Percentiles rank a stretch among this genome's conserved stretches.
phyloP scores from a whole-genome alignment of 2,113 vertebrate species.

The Sylvia atricapilla region DNA sequence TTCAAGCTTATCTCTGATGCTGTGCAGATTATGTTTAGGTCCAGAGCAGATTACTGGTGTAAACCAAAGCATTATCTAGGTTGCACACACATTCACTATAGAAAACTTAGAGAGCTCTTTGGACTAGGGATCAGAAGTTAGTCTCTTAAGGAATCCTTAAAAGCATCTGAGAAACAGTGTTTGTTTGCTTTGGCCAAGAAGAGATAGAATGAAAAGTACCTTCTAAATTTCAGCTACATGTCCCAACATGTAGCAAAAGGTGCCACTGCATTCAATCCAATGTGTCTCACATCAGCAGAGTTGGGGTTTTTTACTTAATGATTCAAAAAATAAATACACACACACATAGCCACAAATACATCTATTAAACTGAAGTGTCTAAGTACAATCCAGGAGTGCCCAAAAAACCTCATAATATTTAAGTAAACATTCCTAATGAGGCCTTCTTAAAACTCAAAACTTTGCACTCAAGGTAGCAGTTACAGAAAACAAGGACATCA shows the following conservation, averaged over 20 bases:
- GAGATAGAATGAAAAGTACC: not conserved
- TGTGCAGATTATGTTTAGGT: not conserved
- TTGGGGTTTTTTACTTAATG: not conserved
- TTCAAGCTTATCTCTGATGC: not conserved
- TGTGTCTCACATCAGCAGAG: not conserved
- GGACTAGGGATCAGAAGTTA: not conserved
- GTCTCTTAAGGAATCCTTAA: not conserved
- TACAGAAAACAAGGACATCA: not conserved
- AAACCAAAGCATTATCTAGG: not conserved
- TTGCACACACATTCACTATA: not conserved
- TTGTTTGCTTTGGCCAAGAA: not conserved
- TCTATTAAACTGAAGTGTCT: not conserved
- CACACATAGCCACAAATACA: not conserved
- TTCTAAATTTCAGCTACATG: not conserved
- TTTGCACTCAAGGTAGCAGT: not conserved
- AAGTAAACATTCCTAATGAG: not conserved
- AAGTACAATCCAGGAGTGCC: not conserved
- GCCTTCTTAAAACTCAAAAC: not conserved
- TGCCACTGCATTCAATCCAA: not conserved
- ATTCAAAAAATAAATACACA: not conserved
- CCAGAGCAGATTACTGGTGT: not conserved
- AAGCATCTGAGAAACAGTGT: not conserved
- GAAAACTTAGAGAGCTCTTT: not conserved
- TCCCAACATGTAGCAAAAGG: not conserved
- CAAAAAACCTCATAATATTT: not conserved